Conservation (phyloP, 2,888 invertebrate genomes). For the Hetaerina titia region DNA sequence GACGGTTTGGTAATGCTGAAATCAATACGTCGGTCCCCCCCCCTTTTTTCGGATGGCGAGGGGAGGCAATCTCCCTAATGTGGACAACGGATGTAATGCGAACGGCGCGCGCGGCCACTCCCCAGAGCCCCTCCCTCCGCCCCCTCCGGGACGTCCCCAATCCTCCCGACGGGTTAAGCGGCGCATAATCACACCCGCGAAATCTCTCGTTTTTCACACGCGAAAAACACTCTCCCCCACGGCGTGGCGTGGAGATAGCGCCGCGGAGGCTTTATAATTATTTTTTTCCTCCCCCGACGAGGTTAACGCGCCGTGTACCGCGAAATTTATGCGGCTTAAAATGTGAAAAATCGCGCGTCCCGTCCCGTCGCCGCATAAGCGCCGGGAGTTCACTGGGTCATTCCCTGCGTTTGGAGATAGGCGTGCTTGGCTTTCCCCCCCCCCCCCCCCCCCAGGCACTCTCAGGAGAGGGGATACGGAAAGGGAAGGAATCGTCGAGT, state of each 20-base stretch:
- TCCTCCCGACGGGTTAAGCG: neutral
- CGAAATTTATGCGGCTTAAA: neutral
- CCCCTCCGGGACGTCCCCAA: neutral
- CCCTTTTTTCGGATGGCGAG: neutral
- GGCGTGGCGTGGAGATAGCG: too few relatives aligned
- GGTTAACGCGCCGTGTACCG: neutral
- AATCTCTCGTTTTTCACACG: neutral
- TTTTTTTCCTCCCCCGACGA: neutral
- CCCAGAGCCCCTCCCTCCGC: neutral
- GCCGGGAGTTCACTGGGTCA: neutral
- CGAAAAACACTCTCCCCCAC: too few relatives aligned
- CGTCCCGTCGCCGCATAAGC: neutral
- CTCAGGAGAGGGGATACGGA: too few relatives aligned
- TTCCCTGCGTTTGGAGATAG: neutral
- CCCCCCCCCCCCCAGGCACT: too few relatives aligned
- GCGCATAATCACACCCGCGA: neutral
- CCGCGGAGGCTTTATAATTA: neutral
- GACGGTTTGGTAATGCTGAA: conserved; percentile 20
- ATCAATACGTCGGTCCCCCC: neutral
- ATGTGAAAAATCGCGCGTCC: neutral
- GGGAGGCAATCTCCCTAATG: neutral
- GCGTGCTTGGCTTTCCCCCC: neutral
- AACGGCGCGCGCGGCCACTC: neutral
- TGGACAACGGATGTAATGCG: neutral
- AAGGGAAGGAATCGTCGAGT: too few relatives aligned